A percentile compares a stretch with the other conserved stretches of the same genome.
phyloP scores from a whole-genome alignment of 2,113 vertebrate species.

The Anhinga anhinga region DNA sequence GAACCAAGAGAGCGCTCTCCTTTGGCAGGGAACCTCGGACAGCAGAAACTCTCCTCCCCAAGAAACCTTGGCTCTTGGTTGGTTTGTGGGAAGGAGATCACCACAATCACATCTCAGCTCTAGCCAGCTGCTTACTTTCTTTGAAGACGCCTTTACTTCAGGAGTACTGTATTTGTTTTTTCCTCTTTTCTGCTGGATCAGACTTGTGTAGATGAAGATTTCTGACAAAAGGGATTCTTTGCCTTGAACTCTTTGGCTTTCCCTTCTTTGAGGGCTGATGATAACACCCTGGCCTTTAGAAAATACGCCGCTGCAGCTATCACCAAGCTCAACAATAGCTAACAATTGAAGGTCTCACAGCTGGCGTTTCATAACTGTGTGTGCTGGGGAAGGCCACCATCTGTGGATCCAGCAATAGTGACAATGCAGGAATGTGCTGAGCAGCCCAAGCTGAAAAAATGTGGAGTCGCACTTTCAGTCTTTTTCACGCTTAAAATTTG shows the following conservation, averaged over 20 bases:
- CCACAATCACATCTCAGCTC: not conserved
- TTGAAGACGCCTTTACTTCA: not conserved
- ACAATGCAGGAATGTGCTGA: not conserved
- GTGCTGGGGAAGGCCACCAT: conserved; percentile 30
- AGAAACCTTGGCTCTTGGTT: not conserved
- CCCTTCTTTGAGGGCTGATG: not conserved
- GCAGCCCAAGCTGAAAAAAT: not conserved
- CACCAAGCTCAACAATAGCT: not conserved
- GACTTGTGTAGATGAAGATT: not conserved
- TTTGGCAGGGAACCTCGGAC: not conserved
- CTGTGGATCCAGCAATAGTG: not conserved
- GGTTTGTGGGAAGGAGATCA: not conserved
- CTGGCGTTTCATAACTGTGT: conserved; percentile 9
- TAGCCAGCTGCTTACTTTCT: not conserved
- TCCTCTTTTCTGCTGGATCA: not conserved
- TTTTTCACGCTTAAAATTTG: not conserved
- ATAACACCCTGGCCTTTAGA: conserved; percentile 15
- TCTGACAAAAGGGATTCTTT: not conserved
- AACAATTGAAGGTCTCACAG: not conserved
- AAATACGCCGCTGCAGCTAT: not conserved
- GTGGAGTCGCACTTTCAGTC: not conserved
- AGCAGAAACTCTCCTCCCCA: not conserved
- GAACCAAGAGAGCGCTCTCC: not conserved
- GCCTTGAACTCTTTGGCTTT: not conserved
- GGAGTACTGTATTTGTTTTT: not conserved